Evolutionary conservation across 1,140 invertebrate genomes (phyloP), one percentile per base, ranked within the genome.

Genomic region (Leptinotarsa defecta): DNA sequence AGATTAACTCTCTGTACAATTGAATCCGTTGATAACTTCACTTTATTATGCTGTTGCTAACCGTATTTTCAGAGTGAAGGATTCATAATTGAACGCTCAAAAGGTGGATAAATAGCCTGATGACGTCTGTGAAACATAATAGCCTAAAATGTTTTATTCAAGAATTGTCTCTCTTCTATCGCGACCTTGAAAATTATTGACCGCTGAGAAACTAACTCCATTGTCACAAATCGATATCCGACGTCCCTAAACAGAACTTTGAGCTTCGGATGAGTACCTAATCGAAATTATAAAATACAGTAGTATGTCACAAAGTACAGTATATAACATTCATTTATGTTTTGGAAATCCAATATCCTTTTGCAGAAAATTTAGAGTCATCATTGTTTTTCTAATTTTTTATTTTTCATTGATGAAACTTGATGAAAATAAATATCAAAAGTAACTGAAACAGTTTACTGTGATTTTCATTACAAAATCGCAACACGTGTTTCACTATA

Each of bases 101-200:
- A 15, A 57, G 52, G n/a, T 57, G 52, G n/a, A 57, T 19, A 57
- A 57, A 57, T 57, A 57, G 52, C n/a, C 52, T 17, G 6, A 57
- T 57, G 52, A 57, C 52, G 52, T 57, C 52, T 57, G 52, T 57
- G 52, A 57, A 57, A 57, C 52, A 57, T 57, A n/a, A 57, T 57
- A 57, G 52, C 52, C 52, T 57, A 27, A 65, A 65, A 65, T 65
- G 19, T 65, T 65, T 65, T 65, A 27, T 65, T 65, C 24, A 65
- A 65, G 24, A 24, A 24, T 65, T 65, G 13, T 27, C 63, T 65
- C 15, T 65, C 20, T 65, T 65, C 4, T 22, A 65, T 22, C 4
- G 13, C 63, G 24, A 65, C 63, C 63, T 65, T 65, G 63, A 22
- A 22, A 57, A 57, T 57, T 57, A 57, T 57, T 57, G 52, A 57